phyloP scores from a whole-genome alignment of 2,113 vertebrate species.

The Gymnogyps californianus region DNA sequence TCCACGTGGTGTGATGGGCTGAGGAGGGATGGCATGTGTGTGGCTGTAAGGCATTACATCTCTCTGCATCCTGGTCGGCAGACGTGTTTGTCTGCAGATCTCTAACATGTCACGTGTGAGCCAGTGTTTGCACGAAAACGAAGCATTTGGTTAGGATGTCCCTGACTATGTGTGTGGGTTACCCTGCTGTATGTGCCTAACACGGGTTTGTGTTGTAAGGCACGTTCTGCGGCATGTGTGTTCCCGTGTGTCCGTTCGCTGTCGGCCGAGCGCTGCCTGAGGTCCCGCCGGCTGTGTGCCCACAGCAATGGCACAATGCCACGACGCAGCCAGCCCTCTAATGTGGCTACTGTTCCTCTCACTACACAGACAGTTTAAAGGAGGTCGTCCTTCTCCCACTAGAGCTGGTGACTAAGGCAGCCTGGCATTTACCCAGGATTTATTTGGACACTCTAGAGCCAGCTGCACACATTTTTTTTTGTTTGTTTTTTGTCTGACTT shows the following conservation, averaged over 20 bases:
- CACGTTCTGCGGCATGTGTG: background rate
- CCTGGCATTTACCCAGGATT: conserved; percentile 55
- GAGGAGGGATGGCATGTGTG: background rate
- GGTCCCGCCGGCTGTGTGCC: background rate
- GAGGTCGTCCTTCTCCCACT: background rate
- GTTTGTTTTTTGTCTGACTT: background rate
- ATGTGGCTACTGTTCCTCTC: background rate
- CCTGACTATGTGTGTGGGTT: background rate
- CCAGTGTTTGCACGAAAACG: background rate
- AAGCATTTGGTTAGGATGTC: background rate
- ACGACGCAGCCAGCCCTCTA: background rate
- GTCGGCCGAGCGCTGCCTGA: background rate
- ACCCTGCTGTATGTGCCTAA: background rate
- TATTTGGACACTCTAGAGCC: conserved; percentile 11
- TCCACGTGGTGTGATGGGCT: background rate
- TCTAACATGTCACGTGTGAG: background rate
- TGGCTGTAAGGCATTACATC: background rate
- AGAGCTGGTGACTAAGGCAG: background rate
- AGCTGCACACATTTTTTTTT: background rate
- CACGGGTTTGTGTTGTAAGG: background rate
- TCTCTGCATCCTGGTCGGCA: background rate
- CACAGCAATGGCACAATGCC: background rate
- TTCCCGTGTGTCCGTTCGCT: background rate
- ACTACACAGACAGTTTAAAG: background rate
- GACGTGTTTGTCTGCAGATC: background rate